Base-by-base conservation (phyloP, 2,797 vertebrate species). In the Somateria mollissima region DNA sequence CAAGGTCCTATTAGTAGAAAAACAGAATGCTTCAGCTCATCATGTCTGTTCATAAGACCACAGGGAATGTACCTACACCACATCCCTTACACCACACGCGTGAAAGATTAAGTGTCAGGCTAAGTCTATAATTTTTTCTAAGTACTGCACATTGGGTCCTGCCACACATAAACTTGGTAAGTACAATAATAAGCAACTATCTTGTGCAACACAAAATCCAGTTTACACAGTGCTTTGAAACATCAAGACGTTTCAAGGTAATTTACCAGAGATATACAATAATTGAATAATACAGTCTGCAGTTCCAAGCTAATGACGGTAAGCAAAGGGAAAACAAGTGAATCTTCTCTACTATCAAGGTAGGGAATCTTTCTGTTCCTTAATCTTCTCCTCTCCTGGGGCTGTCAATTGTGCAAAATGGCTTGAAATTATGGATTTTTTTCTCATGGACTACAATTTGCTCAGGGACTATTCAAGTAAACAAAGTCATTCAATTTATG, bases 381-480 rank as follows among this genome's bases (percentile, higher is more conserved):
- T 94, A 92, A 93, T 94, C 88, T 96, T 86, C 92, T 79, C 85
- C 91, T 95, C 94, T 96, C 90, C 77, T 84, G 94, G 84, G 94
- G 76, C 84, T 94, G 70, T 94, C 92, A 97, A 81, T 94, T 96
- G 79, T 78, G 65, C 28, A 96, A 96, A 96, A 95, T 95, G 62
- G 56, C 90, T 96, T 92, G 91, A 96, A 96, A 96, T 93, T 92
- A 94, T 75, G 77, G 96, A 96, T 94, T 96, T 95, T 87, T 91
- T 81, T 64, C 71, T 87, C 66, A n/a, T 78, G 94, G 90, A 96
- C 94, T 93, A 74, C 79, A 94, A 83, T 96, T 97, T 97, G 72
- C 92, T 76, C 73, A 95, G 87, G 65, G 90, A 91, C 92, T 87
- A 73, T 92, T 95, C 74, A 84, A 93, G 71, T 96, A 97, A 96